phyloP scores from a whole-genome alignment of 2,113 vertebrate genomes.

The Odocoileus virginianus region DNA sequence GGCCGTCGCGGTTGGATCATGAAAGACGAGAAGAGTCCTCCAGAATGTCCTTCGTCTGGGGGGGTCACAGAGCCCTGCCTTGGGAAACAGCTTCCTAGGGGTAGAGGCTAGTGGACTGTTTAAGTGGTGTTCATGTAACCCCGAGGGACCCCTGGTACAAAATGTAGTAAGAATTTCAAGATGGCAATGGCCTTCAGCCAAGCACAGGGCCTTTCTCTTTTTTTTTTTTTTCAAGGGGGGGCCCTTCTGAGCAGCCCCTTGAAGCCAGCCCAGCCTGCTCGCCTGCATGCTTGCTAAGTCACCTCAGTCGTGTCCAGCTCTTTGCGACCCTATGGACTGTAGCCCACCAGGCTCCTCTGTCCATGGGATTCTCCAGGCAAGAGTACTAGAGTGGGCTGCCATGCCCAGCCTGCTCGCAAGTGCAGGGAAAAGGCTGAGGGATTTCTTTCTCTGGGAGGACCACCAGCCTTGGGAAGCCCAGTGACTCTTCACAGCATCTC shows the following conservation, averaged over 20 bases:
- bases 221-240: too few species aligned
- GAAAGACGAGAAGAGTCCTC: not conserved
- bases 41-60: not conserved
- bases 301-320: not conserved
- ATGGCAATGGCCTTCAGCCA: not conserved
- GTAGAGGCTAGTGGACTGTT: not conserved
- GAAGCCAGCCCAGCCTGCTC: not conserved
- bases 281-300: not conserved
- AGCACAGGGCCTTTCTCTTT: not conserved
- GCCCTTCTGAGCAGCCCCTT: not conserved
- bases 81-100: not conserved
- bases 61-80: not conserved
- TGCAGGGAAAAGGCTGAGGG: not conserved
- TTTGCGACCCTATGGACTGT: not conserved
- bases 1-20: not conserved
- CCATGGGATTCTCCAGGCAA: not conserved
- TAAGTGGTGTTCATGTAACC: not conserved
- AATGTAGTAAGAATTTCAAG: not conserved
- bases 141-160: not conserved
- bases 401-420: not conserved
- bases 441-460: not conserved
- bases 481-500: not conserved
- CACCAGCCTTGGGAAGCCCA: not conserved
- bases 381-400: not conserved
- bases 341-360: not conserved